Conservation (phyloP, 2,113 vertebrate genomes). For the Platanista minor region DNA sequence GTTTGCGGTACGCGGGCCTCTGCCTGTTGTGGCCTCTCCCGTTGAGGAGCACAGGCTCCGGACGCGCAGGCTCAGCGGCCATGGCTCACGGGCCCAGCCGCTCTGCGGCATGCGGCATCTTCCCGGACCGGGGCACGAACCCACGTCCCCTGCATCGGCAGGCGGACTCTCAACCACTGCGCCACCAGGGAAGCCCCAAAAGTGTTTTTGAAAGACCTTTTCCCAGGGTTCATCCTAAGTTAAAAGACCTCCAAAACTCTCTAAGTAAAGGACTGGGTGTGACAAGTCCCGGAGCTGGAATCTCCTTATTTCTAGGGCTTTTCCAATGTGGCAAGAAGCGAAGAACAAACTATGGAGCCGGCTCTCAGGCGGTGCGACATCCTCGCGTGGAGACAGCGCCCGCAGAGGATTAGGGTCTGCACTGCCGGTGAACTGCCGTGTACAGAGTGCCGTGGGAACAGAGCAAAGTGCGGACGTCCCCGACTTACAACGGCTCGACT, state of each 20-base stretch:
- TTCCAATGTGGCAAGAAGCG: neutral
- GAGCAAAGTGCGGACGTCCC: neutral
- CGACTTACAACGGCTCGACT: rapidly evolving
- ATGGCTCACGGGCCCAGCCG: too few species aligned
- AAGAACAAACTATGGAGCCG: neutral
- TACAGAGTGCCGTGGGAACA: neutral
- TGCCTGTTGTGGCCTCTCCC: too few species aligned
- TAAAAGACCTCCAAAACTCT: slow-evolving; percentile 3
- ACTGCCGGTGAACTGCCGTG: rapidly evolving
- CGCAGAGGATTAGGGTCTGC: neutral
- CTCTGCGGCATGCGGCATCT: too few species aligned
- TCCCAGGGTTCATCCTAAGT: neutral
- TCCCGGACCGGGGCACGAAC: too few species aligned
- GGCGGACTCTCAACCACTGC: too few species aligned
- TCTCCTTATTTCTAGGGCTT: neutral
- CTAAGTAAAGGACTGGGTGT: neutral
- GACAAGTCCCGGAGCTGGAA: neutral
- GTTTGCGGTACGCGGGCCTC: too few species aligned
- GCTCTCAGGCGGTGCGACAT: neutral
- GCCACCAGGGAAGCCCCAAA: too few species aligned
- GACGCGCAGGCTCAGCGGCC: too few species aligned
- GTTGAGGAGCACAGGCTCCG: too few species aligned
- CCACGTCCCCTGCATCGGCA: too few species aligned
- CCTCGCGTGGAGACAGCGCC: neutral
- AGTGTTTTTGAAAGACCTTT: neutral